phyloP scores from a whole-genome alignment of 2,113 vertebrate species.

The Gallinago paraguaiae region DNA sequence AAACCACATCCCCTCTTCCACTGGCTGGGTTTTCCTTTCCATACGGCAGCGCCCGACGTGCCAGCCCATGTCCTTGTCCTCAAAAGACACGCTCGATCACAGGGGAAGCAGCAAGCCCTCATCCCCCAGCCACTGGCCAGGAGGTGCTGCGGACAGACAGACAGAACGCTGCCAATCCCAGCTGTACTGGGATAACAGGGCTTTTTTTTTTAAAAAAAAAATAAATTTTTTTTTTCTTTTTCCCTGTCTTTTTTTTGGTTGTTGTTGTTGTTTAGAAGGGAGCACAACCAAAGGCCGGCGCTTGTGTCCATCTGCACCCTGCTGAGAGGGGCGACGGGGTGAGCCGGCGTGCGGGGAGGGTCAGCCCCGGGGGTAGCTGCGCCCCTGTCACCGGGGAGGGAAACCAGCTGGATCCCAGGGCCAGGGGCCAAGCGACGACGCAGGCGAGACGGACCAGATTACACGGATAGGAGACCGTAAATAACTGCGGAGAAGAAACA shows the following conservation, averaged over 20 bases:
- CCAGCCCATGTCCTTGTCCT: constrained; percentile 40
- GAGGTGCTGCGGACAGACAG: neutral
- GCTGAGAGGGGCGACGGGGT: rapidly evolving
- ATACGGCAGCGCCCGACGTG: neutral
- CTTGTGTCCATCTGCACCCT: neutral
- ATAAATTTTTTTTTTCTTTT: rapidly evolving
- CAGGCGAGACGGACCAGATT: neutral
- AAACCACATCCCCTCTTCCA: constrained; percentile 20
- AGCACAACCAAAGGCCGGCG: neutral
- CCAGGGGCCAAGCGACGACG: neutral
- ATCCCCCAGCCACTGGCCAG: neutral
- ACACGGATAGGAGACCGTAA: neutral
- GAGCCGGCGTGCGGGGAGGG: neutral
- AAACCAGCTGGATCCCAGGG: constrained; percentile 30
- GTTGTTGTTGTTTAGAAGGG: neutral
- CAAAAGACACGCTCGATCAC: constrained; percentile 1
- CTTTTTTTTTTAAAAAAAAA: neutral
- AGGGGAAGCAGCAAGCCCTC: neutral
- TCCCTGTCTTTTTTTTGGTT: neutral
- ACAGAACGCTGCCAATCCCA: neutral
- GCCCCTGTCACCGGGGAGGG: neutral
- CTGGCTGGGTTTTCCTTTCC: neutral
- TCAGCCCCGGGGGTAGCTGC: neutral
- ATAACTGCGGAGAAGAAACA: neutral
- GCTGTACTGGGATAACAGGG: rapidly evolving